phyloP scores from a whole-genome alignment of 2,888 invertebrate genomes.

The Abscondita cerata region DNA sequence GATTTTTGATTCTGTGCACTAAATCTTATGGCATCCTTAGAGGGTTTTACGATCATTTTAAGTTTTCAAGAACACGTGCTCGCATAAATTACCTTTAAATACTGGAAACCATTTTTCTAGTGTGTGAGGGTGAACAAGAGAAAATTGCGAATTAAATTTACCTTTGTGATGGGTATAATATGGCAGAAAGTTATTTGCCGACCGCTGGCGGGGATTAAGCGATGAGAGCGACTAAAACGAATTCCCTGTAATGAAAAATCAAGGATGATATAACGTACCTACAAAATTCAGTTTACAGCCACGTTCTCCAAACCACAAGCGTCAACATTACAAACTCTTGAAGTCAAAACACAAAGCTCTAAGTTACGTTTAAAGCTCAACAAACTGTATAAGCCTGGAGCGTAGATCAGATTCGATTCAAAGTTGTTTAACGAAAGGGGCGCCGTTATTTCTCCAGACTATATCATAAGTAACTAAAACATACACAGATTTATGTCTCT shows the following conservation, averaged over 20 bases:
- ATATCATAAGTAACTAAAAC: conserved; percentile 23
- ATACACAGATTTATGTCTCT: conserved; percentile 14
- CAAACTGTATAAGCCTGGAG: conserved; percentile 24
- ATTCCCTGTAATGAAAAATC: no score
- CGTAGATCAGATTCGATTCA: conserved; percentile 13
- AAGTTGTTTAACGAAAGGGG: conserved; percentile 24
- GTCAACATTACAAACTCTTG: conserved; percentile 23
- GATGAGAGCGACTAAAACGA: no score
- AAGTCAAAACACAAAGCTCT: conserved; percentile 18
- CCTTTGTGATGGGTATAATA: no score
- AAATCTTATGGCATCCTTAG: conserved; percentile 15
- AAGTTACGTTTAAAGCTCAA: conserved; percentile 3
- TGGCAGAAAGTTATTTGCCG: no score
- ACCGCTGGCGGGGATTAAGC: no score
- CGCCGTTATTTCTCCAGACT: conserved; percentile 29
- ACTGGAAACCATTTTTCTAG: no score
- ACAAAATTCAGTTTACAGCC: conserved; percentile 9
- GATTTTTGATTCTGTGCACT: conserved; percentile 24
- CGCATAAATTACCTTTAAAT: background rate
- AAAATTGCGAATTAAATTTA: no score
- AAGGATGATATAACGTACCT: background rate
- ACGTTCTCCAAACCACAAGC: conserved; percentile 17
- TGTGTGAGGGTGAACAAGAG: no score
- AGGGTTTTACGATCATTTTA: conserved; percentile 3
- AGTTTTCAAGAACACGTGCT: conserved; percentile 13